Base-by-base conservation (phyloP, 1,140 invertebrate species). In the Dendroctonus ponderosae region DNA sequence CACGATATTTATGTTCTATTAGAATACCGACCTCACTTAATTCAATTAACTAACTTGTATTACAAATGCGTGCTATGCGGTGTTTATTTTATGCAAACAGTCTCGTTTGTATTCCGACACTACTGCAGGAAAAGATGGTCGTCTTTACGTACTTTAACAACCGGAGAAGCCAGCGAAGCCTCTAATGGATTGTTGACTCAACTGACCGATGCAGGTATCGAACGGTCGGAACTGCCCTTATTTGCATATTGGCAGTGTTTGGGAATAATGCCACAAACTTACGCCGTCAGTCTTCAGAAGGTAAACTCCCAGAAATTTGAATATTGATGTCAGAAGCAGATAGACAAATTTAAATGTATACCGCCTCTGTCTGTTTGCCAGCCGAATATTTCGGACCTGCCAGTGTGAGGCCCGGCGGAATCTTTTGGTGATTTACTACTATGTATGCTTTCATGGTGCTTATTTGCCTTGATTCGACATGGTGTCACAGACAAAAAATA, bases 141-240 rank as follows among this genome's bases (percentile, higher is more conserved):
- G 58, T 60, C 58, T 60, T 60, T 46, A 38, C 44, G 11, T 11
- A 41, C 12, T 43, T 42, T 42, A 52, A 52, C 60, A 37, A 52
- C 7, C 52, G 14, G 52, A 63, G 43, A 57, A 56, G 54, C 66
- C 43, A 68, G 58, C 50, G 68, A 73, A 62, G 65, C 74, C 71
- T 61, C 70, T 76, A 77, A 77, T 77, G 73, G 74, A 77, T 76
- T 77, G 76, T 77, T 77, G 74, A 77, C 75, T 71, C 53, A 77
- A 67, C 76, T 77, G 76, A 77, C 76, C 76, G 75, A 76, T 76
- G 76, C 76, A 77, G 76, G 76, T 77, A 77, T 71, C 59, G 70
- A 61, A 67, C 68, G 67, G 65, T 68, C 69, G 63, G 68, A 71
- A 67, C 59, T 64, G 60, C 62, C 70, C 66, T 49, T 59, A 75